phyloP scores from a whole-genome alignment of 1,140 invertebrate species.

The Bombus haemorrhoidalis region DNA sequence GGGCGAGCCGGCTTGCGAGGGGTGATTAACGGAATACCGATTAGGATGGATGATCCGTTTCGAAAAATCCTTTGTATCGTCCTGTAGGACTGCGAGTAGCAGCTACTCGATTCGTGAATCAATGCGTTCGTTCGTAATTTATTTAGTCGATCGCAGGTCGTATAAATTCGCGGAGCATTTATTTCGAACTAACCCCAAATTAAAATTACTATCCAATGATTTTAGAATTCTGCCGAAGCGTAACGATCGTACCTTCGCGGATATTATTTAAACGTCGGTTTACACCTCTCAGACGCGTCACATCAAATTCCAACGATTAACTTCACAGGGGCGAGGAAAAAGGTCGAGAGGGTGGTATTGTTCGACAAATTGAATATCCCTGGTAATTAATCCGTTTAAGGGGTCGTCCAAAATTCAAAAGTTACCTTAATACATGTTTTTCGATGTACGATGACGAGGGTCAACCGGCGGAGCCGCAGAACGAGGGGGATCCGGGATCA shows the following conservation, averaged over 20 bases:
- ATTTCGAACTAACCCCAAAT: rapidly evolving
- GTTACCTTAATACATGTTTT: conserved; percentile 40
- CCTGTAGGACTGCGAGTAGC: background rate
- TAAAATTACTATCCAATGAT: background rate
- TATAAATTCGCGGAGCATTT: background rate
- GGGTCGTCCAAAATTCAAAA: conserved; percentile 30
- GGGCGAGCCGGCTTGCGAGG: background rate
- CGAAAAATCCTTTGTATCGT: background rate
- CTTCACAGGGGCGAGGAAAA: background rate
- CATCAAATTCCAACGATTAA: background rate
- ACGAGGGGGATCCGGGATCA: conserved; percentile 30
- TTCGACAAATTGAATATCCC: conserved; percentile 29
- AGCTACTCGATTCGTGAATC: background rate
- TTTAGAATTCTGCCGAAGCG: background rate
- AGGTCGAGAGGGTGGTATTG: background rate
- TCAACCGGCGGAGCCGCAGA: conserved; percentile 35
- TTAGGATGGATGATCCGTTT: conserved; percentile 10
- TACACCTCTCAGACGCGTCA: background rate
- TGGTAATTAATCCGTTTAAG: conserved; percentile 45
- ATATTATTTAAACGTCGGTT: background rate
- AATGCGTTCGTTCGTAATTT: background rate
- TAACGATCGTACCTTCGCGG: background rate
- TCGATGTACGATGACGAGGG: conserved; percentile 51
- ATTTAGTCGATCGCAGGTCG: too few species aligned
- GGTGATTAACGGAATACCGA: conserved; percentile 5